Evolutionary conservation across 2,797 vertebrate genomes (phyloP), one percentile per base, ranked within the genome.

Genomic region (Aulostomus chinensis): DNA sequence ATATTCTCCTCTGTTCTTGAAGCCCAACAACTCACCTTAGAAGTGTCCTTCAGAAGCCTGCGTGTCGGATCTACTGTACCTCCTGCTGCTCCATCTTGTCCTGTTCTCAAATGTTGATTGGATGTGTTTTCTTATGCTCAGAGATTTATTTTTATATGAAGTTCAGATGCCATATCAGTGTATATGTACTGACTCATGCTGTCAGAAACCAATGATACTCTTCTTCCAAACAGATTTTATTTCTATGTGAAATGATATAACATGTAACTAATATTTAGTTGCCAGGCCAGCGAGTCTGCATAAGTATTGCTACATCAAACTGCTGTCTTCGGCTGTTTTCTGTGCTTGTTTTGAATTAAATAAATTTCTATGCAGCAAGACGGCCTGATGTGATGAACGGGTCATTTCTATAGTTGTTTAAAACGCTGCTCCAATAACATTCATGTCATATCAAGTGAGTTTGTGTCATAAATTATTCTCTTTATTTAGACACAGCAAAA

Each of bases 191-290:
- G 88, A 86, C 82, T 87, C 85, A 78, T 82, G 46, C 73, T 73
- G 78, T 83, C 80, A 75, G 80, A 78, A 67, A 80, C 41, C 1
- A 62, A 50, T 66, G 47, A 53, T 81, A 59, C 54, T 69, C 63
- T 64, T 63, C 61, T 59, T 69, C 40, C 46, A 55, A 26, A 72
- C 51, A 50, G 39, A 70, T 70, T 67, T 58, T 66, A 79, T 89
- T 90, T 88, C 78, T 79, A 15, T 55, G 58, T 86, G 81, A 88
- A 91, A 91, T 90, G 32, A 86, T 73, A 3, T 35, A 56, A 60
- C 11, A 65, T 86, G 80, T 89, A 78, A 92, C 90, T 91, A 90
- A 92, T 90, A 88, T 91, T 91, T 91, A 91, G 89, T 90, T 89
- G 89, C 89, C 91, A 91, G 89, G 76, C 89, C 89, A 90, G 89